A percentile compares a stretch with the other conserved stretches of the same genome.
phyloP scores from a whole-genome alignment of 2,888 invertebrate genomes.

The Volucella bombylans region DNA sequence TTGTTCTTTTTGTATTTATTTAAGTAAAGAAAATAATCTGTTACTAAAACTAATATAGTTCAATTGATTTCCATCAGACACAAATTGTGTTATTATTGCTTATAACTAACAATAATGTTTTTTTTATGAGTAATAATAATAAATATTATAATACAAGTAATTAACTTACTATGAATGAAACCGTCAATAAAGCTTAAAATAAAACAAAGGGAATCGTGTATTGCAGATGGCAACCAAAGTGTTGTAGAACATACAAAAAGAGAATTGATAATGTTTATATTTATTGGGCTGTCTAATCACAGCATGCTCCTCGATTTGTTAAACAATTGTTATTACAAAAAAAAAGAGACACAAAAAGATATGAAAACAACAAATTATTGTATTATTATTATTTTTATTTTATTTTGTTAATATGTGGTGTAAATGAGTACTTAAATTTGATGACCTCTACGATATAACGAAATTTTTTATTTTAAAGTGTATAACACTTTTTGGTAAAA shows the following conservation, averaged over 20 bases:
- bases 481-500: constrained; percentile 49
- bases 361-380: constrained; percentile 14
- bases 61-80: constrained; percentile 30
- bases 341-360: too few species aligned
- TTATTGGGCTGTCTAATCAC: constrained; percentile 75
- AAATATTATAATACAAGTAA: constrained; percentile 8
- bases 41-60: constrained; percentile 25
- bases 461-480: constrained; percentile 17
- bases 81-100: too few species aligned
- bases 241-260: constrained; percentile 41
- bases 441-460: neutral
- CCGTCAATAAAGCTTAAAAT: constrained; percentile 1
- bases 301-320: constrained; percentile 72
- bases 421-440: constrained; percentile 37
- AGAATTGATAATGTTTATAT: constrained; percentile 59
- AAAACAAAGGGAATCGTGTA: neutral
- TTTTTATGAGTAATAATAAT: too few species aligned
- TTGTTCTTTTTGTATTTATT: constrained; percentile 26
- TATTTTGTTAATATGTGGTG: constrained; percentile 22
- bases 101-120: neutral
- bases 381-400: neutral
- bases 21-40: neutral
- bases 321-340: constrained; percentile 23
- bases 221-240: constrained; percentile 30
- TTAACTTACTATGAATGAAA: constrained; percentile 9